Percentiles rank a stretch among this genome's conserved stretches.
These are phyloP conservation scores for Melanostoma scalare DNA, from an alignment of 2,888 invertebrate species.

Conservation along the genomic window DNA sequence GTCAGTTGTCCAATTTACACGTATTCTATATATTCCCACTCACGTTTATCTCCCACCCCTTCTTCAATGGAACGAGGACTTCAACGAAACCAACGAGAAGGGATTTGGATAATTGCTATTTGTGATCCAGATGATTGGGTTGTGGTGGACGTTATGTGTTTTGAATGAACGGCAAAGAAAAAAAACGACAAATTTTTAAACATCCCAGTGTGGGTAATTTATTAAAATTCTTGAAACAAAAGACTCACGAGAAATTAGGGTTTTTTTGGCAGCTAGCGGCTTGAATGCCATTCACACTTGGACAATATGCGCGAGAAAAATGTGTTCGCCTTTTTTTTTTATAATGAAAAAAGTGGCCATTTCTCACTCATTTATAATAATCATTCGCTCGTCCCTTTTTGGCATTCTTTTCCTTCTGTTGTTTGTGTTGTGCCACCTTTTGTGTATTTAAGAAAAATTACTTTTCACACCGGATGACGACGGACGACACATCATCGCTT, in stretches of 20 bases:
- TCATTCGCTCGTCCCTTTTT: conserved; percentile 64
- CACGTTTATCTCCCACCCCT: conserved; percentile 43
- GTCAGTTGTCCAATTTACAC: conserved; percentile 68
- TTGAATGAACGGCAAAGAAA: conserved; percentile 6
- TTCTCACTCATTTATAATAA: conserved; percentile 69
- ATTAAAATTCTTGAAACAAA: conserved; percentile 74
- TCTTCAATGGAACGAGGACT: conserved; percentile 11
- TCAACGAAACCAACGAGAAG: conserved; percentile 59
- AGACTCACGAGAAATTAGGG: conserved; percentile 63
- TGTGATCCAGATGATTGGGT: conserved; percentile 73
- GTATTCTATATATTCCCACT: conserved; percentile 62
- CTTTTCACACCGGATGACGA: conserved; percentile 69
- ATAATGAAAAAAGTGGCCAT: conserved; percentile 8
- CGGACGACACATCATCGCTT: conserved; percentile 47
- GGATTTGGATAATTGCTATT: conserved; percentile 73
- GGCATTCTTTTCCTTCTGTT: conserved; percentile 51
- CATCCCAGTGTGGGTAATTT: conserved; percentile 66
- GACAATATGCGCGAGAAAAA: conserved; percentile 49
- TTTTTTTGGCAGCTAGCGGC: conserved; percentile 19
- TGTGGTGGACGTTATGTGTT: conserved; percentile 45
- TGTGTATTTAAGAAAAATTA: conserved; percentile 75
- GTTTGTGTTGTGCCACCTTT: conserved; percentile 75
- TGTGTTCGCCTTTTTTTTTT: neutral
- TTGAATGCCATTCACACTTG: conserved; percentile 68
- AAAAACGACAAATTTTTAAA: conserved; percentile 28